A percentile compares a stretch with the other conserved stretches of the same genome.
Evolutionary conservation across 2,797 vertebrate genomes (phyloP).

Genomic region (Acipenser transmontanus): DNA sequence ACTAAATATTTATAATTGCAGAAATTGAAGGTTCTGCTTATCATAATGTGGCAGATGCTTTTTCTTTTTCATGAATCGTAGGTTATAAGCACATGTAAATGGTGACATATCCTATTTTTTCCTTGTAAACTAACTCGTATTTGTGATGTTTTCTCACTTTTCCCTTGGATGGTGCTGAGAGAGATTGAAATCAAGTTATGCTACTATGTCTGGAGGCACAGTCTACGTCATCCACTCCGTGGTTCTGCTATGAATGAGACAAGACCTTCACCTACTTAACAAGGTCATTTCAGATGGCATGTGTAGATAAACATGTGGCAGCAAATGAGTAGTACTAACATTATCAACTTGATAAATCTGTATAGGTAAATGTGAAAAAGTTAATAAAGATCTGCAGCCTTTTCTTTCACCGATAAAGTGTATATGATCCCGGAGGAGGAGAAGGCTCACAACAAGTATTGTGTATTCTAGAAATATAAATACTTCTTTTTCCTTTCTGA

Average conservation of each 20-base stretch:
- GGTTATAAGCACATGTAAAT: constrained; percentile 24
- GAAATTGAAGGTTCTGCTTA: too few species aligned
- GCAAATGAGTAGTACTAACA: constrained; percentile 34
- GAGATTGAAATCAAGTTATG: constrained; percentile 59
- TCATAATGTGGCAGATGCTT: too few species aligned
- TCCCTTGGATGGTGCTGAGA: constrained; percentile 82
- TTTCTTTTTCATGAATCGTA: too few species aligned
- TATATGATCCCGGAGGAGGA: too few species aligned
- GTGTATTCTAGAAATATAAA: too few species aligned
- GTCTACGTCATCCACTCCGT: constrained; percentile 76
- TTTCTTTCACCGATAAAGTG: constrained; percentile 1
- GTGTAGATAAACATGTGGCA: constrained; percentile 82
- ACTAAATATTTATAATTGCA: too few species aligned
- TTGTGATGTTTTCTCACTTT: constrained; percentile 89
- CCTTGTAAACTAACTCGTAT: constrained; percentile 66
- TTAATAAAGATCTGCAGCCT: neutral
- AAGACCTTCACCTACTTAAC: constrained; percentile 81
- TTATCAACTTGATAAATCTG: neutral
- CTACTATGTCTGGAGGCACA: constrained; percentile 61
- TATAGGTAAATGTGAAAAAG: neutral
- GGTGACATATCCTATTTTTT: neutral
- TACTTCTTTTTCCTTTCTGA: too few species aligned
- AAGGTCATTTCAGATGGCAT: constrained; percentile 90
- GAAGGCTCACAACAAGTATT: too few species aligned
- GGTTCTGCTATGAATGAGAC: constrained; percentile 82